A percentile compares a stretch with the other conserved stretches of the same genome.
phyloP scores from a whole-genome alignment of 2,113 vertebrate species.

The Gallinago paraguaiae region DNA sequence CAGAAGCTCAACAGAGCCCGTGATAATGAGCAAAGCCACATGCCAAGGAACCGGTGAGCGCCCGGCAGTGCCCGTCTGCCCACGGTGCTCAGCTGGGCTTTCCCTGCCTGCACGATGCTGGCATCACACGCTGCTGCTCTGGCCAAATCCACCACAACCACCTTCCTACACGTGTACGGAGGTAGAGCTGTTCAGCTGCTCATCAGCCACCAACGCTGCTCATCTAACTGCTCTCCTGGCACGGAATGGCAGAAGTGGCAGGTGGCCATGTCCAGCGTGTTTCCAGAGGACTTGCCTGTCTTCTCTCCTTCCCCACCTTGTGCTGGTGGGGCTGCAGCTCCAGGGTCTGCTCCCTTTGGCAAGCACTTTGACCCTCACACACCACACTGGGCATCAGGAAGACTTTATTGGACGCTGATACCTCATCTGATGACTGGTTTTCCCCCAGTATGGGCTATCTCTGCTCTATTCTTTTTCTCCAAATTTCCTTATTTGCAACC shows the following conservation, averaged over 20 bases:
- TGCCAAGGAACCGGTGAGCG: accelerated
- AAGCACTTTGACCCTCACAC: background rate
- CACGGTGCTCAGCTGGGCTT: accelerated
- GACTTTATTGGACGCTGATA: background rate
- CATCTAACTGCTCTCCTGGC: background rate
- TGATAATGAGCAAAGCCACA: background rate
- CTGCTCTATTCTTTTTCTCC: background rate
- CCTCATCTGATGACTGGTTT: background rate
- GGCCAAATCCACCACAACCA: background rate
- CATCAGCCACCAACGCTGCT: accelerated
- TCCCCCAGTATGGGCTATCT: background rate
- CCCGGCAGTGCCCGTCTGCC: accelerated
- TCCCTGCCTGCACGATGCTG: background rate
- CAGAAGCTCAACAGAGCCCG: background rate
- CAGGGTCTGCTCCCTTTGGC: background rate
- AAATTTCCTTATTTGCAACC: background rate
- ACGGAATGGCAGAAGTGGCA: background rate
- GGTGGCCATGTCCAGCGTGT: background rate
- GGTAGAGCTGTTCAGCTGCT: accelerated
- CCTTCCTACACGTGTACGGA: background rate
- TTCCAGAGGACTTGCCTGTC: background rate
- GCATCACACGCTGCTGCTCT: accelerated
- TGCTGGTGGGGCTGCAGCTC: background rate
- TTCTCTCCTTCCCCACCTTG: background rate
- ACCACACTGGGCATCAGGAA: background rate